Base-by-base conservation (phyloP, 1,140 invertebrate genomes). In the Meloidogyne chitwoodi region DNA sequence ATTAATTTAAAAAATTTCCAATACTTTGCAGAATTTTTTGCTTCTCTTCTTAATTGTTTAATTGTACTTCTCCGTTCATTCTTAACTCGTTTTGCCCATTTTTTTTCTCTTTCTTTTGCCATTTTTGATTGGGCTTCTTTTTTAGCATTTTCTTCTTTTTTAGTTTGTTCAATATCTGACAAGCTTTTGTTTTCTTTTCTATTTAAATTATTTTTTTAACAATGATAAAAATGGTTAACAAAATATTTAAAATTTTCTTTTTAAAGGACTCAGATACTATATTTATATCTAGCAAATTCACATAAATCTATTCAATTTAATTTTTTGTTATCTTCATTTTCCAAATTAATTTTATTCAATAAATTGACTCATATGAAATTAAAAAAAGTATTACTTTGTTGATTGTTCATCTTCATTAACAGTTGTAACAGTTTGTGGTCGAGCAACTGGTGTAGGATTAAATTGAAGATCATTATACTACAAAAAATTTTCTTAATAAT, bases 51-150 rank as follows among this genome's bases (percentile, higher is more conserved):
- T 12, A 78, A 44, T 34, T 71, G 24, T 68, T 78, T 78, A 16
- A 80, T 77, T 12, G 77, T 75, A 56, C 78, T 75, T 24, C 78
- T 26, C 8, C 44, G 68, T 27, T 78, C 76, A 16, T 77, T 77
- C 24, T 38, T 34, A 12, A 68, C 77, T 19, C 75, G 26, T 65
- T 80, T 31, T 62, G 67, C 65, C 56, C 77, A 62, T 31, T 56
- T 68, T n/a, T 64, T 71, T 38, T 73, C 62, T 22, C 34, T 16
- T 34, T 31, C 66, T 29, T 78, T 80, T n/a, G 31, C n/a, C 5
- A 56, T 56, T 22, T 56, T 56, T 56, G 5, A 56, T 56, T 56
- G 48, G 6, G 6, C 19, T 8, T 4, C 48, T 56, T 22, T 56
- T 56, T 56, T 56, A 22, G 19, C 22, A 22, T 44, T 22, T 44